Evolutionary conservation across 2,113 vertebrate species (phyloP).

Genomic region (Macrotis lagotis): DNA sequence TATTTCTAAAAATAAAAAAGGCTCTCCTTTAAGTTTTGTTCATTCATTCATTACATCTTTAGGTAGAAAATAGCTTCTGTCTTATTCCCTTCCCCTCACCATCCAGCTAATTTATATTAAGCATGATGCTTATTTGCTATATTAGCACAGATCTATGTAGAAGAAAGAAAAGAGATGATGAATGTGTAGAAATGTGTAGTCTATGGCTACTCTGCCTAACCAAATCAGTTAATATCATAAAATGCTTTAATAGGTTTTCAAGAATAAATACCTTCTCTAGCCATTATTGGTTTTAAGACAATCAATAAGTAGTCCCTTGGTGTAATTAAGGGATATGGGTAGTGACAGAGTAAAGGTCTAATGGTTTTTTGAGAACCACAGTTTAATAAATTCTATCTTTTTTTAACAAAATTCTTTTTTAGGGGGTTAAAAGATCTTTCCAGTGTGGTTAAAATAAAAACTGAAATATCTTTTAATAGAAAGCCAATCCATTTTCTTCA

Average conservation of each 20-base stretch:
- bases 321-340: conserved; percentile 20
- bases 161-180: not conserved
- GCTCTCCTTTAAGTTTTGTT: not conserved
- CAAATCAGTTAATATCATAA: not conserved
- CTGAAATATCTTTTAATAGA: conserved; percentile 54
- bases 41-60: not conserved
- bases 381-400: conserved; percentile 58
- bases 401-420: conserved; percentile 30
- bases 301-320: not conserved
- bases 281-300: conserved; percentile 36
- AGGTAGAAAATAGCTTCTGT: not conserved
- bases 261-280: conserved; percentile 28
- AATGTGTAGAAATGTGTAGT: not conserved
- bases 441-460: conserved; percentile 52
- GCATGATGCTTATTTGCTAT: not conserved
- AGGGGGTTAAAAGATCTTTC: conserved; percentile 32
- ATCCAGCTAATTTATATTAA: not conserved
- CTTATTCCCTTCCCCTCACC: not conserved
- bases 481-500: conserved; percentile 51
- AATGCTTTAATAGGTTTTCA: conserved; percentile 26
- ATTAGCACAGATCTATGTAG: not conserved
- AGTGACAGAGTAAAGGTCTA: conserved; percentile 46
- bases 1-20: conserved; percentile 15
- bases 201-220: not conserved
- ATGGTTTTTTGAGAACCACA: conserved; percentile 48